Evolutionary conservation across 2,797 vertebrate species (phyloP), one percentile per base, ranked within the genome.

Genomic region (Hyperoplus immaculatus): DNA sequence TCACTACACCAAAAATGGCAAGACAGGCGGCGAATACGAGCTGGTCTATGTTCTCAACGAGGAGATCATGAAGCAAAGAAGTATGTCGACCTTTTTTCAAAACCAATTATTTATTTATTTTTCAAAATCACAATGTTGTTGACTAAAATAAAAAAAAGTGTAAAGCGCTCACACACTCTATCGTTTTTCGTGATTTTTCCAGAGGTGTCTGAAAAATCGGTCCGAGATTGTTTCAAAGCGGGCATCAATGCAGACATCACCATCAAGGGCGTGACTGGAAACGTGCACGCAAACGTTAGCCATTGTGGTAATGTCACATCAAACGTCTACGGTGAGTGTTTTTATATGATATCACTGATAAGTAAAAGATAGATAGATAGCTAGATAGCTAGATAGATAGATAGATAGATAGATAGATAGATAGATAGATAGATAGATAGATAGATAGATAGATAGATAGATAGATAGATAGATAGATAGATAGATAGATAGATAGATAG

Each of bases 21-120:
- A 74, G 71, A 75, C 96, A 2, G 97, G 98, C 9, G 98, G 98
- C 41, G 88, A 95, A 89, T 99, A 99, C 0, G 95, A 99, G 64
- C 82, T 98, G 74, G 60, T 99, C 55, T 98, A 98, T 0, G 91
- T 97, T 54, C 91, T 99, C 73, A 94, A 99, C 93, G 92, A 93
- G 43, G 85, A 95, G 46, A 50, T 76, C 70, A 84, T 94, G 49
- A 83, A 69, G 41, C 0, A 2, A 1, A 92, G 42, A 80, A 45
- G 96, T 96, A 92, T 4, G 89, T 69, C 46, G 38, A 5, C 1
- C 13, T 12, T 62, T n/a, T 42, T 14, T n/a, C 46, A 1, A 4
- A 49, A 61, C 2, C 0, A 2, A 13, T 51, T 3, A 1, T 10
- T 61, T 8, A 13, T 8, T 51, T 12, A 10, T 39, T 16, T 41